phyloP scores from a whole-genome alignment of 2,113 vertebrate species.

The Gymnorhina tibicen region DNA sequence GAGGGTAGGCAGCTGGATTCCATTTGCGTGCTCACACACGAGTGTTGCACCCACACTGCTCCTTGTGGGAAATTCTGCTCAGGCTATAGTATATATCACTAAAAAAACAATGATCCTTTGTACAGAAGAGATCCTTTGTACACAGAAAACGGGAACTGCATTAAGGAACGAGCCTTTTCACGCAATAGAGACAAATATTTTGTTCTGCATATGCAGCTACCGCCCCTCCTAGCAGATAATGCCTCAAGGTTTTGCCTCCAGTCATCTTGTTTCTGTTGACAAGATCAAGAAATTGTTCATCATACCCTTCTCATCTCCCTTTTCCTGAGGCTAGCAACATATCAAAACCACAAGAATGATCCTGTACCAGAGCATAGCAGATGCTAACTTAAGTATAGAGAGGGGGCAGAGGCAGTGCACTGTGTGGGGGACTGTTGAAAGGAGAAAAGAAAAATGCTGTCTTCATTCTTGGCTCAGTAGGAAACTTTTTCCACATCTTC shows the following conservation, averaged over 20 bases:
- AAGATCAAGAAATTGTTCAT: neutral
- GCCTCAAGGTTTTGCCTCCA: neutral
- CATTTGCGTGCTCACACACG: neutral
- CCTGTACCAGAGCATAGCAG: neutral
- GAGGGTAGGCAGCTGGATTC: neutral
- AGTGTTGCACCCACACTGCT: neutral
- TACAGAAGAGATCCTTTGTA: neutral
- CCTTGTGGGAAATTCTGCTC: neutral
- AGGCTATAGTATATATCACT: neutral
- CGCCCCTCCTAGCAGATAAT: neutral
- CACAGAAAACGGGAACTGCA: neutral
- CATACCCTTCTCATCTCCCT: neutral
- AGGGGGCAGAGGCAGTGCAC: neutral
- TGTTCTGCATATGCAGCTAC: neutral
- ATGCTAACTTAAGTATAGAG: neutral
- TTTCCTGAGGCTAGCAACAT: neutral
- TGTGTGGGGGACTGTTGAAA: neutral
- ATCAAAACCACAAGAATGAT: neutral
- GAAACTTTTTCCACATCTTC: neutral
- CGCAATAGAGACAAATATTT: neutral
- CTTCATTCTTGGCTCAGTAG: neutral
- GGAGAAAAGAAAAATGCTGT: neutral
- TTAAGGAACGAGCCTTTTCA: neutral
- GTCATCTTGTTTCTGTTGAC: neutral
- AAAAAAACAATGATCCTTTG: neutral